Percentiles rank a stretch among this genome's conserved stretches.
phyloP scores from a whole-genome alignment of 2,797 vertebrate species.

The Myotis daubentonii region DNA sequence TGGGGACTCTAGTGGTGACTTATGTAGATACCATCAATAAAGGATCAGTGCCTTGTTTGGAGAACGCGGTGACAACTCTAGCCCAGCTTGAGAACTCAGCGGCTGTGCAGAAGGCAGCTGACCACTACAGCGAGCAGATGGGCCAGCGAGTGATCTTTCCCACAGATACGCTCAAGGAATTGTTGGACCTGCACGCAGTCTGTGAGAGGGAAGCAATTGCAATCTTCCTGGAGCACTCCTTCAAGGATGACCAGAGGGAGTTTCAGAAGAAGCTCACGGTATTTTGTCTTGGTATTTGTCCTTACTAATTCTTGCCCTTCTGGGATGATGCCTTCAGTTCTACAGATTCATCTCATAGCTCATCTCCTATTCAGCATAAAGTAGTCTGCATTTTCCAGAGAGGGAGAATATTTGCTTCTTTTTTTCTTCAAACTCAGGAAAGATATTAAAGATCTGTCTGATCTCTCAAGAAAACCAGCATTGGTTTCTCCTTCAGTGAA shows the following conservation, averaged over 20 bases:
- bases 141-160: constrained; percentile 54
- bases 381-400: background rate
- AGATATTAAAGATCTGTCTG: background rate
- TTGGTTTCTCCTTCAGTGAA: background rate
- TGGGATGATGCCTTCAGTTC: background rate
- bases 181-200: constrained; percentile 59
- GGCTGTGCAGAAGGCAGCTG: constrained; percentile 17
- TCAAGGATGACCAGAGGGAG: constrained; percentile 59
- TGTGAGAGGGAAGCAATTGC: constrained; percentile 65
- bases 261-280: constrained; percentile 69
- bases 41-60: constrained; percentile 79
- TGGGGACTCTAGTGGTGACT: constrained; percentile 74
- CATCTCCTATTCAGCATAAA: background rate
- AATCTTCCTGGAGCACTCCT: constrained; percentile 70
- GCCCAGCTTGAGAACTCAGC: constrained; percentile 73
- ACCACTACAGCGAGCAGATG: too few species aligned
- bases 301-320: background rate
- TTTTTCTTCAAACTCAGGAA: background rate
- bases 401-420: background rate
- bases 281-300: background rate
- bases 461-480: background rate
- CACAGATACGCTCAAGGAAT: constrained; percentile 42
- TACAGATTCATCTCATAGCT: background rate
- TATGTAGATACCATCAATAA: constrained; percentile 79
- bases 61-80: constrained; percentile 77